These are phyloP conservation scores for Dysmachus trigonus DNA, from an alignment of 2,888 invertebrate genomes.

Conservation along the genomic window DNA sequence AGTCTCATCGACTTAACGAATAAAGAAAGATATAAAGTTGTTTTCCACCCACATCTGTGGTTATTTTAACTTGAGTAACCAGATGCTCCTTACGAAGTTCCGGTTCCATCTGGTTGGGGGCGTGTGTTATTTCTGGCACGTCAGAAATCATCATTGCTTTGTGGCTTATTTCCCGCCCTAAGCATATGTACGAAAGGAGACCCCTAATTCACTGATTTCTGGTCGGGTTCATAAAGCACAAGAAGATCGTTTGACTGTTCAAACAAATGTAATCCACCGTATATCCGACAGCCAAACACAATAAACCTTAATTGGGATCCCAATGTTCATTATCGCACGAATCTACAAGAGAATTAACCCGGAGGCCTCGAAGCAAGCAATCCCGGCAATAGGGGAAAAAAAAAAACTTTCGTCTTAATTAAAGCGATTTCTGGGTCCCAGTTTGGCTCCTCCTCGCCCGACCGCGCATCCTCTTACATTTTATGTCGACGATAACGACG, in stretches of 20 bases:
- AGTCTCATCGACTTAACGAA: background rate
- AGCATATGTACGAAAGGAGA: background rate
- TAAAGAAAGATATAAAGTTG: background rate
- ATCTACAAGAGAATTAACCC: slow-evolving; percentile 4
- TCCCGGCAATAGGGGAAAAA: slow-evolving; percentile 3
- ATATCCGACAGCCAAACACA: background rate
- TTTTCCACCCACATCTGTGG: background rate
- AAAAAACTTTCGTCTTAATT: slow-evolving; percentile 18
- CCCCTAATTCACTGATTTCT: slow-evolving; percentile 1
- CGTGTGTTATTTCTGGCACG: background rate
- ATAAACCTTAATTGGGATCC: background rate
- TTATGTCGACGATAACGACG: slow-evolving; percentile 14
- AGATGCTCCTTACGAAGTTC: background rate
- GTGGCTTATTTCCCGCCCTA: background rate
- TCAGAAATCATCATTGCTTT: background rate
- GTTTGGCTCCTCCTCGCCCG: background rate
- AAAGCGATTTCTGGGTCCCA: background rate
- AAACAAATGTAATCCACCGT: background rate
- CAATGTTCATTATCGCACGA: slow-evolving; percentile 9
- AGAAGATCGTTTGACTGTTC: background rate
- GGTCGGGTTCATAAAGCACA: background rate
- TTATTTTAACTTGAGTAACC: background rate
- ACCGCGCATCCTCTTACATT: slow-evolving; percentile 4
- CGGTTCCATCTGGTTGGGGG: background rate
- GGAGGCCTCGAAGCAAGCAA: background rate